Conservation (phyloP, 2,888 invertebrate genomes). For the Melinaea marsaeus region DNA sequence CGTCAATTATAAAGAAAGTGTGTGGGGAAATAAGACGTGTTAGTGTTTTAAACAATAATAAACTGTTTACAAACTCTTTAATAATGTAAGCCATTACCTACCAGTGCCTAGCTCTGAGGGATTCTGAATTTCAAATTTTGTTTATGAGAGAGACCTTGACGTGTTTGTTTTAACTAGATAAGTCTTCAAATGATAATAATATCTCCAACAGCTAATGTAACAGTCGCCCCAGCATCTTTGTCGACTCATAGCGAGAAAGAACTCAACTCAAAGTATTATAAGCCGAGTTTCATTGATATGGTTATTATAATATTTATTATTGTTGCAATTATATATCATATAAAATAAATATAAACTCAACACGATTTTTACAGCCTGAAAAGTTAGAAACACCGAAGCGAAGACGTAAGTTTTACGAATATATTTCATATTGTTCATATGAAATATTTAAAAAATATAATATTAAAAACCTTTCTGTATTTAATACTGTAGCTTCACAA, state of each 20-base stretch:
- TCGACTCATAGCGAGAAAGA: conserved; percentile 52
- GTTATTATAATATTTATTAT: conserved; percentile 31
- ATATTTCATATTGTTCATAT: too few species aligned
- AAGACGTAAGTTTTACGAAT: conserved; percentile 33
- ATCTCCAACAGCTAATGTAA: conserved; percentile 20
- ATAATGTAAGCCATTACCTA: neutral
- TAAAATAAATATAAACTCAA: neutral
- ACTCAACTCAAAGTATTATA: conserved; percentile 53
- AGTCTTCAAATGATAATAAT: too few species aligned
- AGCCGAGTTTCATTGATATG: conserved; percentile 49
- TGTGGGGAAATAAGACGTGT: conserved; percentile 59
- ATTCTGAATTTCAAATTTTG: too few species aligned
- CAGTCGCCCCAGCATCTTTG: conserved; percentile 33
- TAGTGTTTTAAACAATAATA: conserved; percentile 23
- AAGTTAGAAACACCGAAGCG: conserved; percentile 40
- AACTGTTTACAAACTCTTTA: too few species aligned
- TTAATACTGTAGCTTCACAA: conserved; percentile 14
- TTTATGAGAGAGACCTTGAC: too few species aligned
- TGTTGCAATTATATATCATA: neutral
- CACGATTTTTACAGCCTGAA: conserved; percentile 33
- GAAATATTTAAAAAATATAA: neutral
- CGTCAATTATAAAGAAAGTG: conserved; percentile 67
- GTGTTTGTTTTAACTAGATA: too few species aligned
- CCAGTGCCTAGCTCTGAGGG: neutral
- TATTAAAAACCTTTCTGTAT: neutral